Evolutionary conservation across 1,140 invertebrate genomes (phyloP).

Genomic region (Drosophila teissieri): DNA sequence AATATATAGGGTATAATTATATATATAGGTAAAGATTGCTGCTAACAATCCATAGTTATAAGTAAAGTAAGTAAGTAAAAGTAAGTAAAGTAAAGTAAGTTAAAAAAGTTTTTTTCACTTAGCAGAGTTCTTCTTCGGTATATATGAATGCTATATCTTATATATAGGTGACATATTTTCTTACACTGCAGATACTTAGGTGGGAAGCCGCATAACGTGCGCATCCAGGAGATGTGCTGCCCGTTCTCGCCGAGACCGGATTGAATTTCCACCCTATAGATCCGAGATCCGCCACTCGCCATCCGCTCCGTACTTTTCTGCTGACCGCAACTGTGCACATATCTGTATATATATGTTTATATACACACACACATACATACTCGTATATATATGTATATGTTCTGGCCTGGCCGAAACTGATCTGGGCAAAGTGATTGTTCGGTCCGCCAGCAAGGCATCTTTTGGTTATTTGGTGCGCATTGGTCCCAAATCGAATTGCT

Average conservation of each 20-base stretch:
- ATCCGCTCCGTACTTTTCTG: conserved; percentile 43
- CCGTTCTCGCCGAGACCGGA: conserved; percentile 25
- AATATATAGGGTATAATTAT: too few species aligned
- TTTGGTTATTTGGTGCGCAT: conserved; percentile 50
- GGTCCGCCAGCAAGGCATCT: conserved; percentile 46
- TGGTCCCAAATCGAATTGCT: conserved; percentile 49
- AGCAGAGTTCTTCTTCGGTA: too few species aligned
- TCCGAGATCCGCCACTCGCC: conserved; percentile 16
- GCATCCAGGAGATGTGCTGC: conserved; percentile 39
- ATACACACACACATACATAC: too few species aligned
- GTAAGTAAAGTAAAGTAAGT: too few species aligned
- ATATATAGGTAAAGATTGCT: too few species aligned
- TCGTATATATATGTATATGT: conserved; percentile 14
- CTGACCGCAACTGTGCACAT: conserved; percentile 48
- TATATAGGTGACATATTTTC: neutral
- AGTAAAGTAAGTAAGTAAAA: too few species aligned
- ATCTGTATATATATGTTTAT: neutral
- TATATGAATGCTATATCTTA: too few species aligned
- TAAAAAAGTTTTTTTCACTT: too few species aligned
- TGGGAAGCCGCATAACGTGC: conserved; percentile 44
- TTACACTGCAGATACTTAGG: neutral
- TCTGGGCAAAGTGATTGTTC: conserved; percentile 59
- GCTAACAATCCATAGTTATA: too few species aligned
- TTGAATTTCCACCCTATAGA: conserved; percentile 53
- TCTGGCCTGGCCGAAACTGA: conserved; percentile 46